These are phyloP conservation scores for Amphipoea lucens DNA, from an alignment of 2,888 invertebrate genomes.

Conservation along the genomic window DNA sequence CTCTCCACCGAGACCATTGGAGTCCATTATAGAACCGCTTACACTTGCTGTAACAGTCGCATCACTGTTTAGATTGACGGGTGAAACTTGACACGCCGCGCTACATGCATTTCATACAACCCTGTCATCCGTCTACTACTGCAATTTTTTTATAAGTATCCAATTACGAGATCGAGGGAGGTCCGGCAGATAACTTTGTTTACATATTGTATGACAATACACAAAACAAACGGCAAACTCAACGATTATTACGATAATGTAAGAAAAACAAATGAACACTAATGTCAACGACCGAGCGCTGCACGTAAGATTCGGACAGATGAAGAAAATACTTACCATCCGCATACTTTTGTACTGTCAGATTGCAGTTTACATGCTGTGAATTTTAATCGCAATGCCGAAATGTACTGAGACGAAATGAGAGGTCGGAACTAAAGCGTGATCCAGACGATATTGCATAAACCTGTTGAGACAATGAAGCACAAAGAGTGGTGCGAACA, in stretches of 20 bases:
- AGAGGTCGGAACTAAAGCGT: conserved; percentile 53
- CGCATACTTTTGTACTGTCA: conserved; percentile 62
- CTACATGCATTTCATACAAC: conserved; percentile 56
- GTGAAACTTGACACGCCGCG: conserved; percentile 60
- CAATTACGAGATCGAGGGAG: conserved; percentile 60
- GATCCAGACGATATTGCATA: conserved; percentile 59
- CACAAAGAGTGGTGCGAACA: conserved; percentile 73
- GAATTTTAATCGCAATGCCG: conserved; percentile 64
- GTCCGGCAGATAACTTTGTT: conserved; percentile 58
- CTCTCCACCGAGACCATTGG: conserved; percentile 80
- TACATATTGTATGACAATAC: conserved; percentile 46
- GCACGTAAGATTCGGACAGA: conserved; percentile 63
- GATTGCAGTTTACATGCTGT: conserved; percentile 59
- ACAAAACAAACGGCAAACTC: conserved; percentile 43
- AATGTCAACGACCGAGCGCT: conserved; percentile 64
- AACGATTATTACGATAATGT: conserved; percentile 55
- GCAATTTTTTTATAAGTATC: conserved; percentile 59
- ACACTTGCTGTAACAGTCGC: conserved; percentile 65
- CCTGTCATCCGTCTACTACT: conserved; percentile 49
- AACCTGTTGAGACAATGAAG: conserved; percentile 72
- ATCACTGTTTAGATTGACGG: conserved; percentile 62
- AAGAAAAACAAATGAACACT: conserved; percentile 60
- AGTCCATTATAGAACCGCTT: conserved; percentile 69
- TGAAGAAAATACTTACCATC: conserved; percentile 60
- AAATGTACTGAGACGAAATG: conserved; percentile 51